Evolutionary conservation across 2,113 vertebrate species (phyloP), one percentile per base, ranked within the genome.

Genomic region (Eolophus roseicapilla): DNA sequence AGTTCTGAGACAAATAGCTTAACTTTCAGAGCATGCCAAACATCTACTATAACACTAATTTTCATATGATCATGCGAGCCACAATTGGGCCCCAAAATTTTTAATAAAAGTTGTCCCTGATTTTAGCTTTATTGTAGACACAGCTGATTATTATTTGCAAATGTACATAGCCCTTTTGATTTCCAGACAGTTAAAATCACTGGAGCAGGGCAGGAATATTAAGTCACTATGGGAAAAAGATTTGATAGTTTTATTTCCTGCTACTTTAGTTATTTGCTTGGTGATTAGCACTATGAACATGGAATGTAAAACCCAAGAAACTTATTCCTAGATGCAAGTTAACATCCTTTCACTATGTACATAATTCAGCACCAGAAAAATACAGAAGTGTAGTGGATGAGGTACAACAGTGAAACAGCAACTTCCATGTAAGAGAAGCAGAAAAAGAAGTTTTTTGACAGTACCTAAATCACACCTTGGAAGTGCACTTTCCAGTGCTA

Each of bases 1-100:
- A 31, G 1, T 50, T 69, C 16, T 44, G 13, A 79, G 57, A 37
- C 5, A 76, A 68, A 71, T 2, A 41, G 5, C 13, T 3, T 39
- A 88, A 69, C 16, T 78, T 88, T 53, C 41, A 31, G 13, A 12
- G 18, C 13, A n/a, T 77, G 16, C 11, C 7, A 37, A 71, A 46
- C 2, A 47, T 50, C 4, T 83, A 31, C 23, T 90, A 19, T 39
- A 47, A 13, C 3, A 44, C 16, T 31, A 1, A 14, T 68, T 68
- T 73, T 6, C 1, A 1, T 24, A 28, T 49, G 18, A 53, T 49
- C n/a, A 44, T 19, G 7, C 9, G 62, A 64, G 27, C 2, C 25
- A 29, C 4, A 10, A 2, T 2, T 62, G 17, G 16, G 4, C 5
- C 8, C 4, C 4, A 14, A 24, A 31, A 33, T 8, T 31, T 52